A percentile compares a stretch with the other conserved stretches of the same genome.
Evolutionary conservation across 1,140 invertebrate genomes (phyloP).

Genomic region (Drosophila funebris): DNA sequence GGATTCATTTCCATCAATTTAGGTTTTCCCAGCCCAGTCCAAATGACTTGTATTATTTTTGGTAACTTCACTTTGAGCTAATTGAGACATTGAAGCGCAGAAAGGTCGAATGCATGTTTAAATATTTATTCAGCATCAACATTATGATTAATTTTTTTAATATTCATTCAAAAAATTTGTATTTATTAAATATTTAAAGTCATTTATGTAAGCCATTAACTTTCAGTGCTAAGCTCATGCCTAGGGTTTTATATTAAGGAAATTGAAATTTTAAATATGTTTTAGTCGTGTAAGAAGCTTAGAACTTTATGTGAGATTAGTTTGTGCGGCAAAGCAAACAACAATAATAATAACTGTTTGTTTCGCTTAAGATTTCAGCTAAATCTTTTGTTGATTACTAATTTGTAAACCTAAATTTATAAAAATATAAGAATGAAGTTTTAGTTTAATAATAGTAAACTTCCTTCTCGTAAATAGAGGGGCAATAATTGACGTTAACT

Average conservation of each 20-base stretch:
- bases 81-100: conserved; percentile 2
- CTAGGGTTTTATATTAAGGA: background rate
- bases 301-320: background rate
- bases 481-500: background rate
- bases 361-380: background rate
- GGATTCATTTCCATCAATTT: conserved; percentile 15
- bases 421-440: background rate
- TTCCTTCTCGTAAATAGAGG: too few species aligned
- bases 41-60: conserved; percentile 29
- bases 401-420: too few species aligned
- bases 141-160: background rate
- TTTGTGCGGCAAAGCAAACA: too few species aligned
- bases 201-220: background rate
- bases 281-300: background rate
- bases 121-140: conserved; percentile 24
- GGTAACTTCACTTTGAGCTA: background rate
- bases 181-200: conserved; percentile 15
- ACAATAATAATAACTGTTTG: background rate
- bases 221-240: background rate
- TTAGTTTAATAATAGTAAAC: background rate
- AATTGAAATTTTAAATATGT: conserved; percentile 15
- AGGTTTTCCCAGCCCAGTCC: background rate
- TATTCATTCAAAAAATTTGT: background rate
- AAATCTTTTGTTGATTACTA: background rate
- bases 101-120: conserved; percentile 9